These are phyloP conservation scores for Danio jaintianensis DNA, from an alignment of 2,797 vertebrate species.

Conservation along the genomic window DNA sequence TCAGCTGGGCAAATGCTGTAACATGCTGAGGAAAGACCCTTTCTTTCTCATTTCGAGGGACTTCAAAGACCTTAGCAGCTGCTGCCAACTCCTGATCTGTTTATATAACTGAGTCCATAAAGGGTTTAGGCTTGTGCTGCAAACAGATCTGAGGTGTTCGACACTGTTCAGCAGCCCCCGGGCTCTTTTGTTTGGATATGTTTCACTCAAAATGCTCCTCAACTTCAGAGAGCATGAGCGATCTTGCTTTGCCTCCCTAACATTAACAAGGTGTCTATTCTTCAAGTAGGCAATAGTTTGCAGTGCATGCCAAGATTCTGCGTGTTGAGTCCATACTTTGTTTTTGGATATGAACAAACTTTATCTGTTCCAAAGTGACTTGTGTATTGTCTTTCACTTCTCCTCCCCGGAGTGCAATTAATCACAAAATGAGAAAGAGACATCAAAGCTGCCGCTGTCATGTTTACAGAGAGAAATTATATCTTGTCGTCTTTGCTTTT, in stretches of 20 bases:
- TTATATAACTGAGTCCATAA: slow-evolving; percentile 63
- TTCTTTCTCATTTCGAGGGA: slow-evolving; percentile 55
- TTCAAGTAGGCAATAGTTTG: slow-evolving; percentile 19
- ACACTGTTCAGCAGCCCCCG: slow-evolving; percentile 39
- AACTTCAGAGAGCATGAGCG: slow-evolving; percentile 42
- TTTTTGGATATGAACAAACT: not conserved
- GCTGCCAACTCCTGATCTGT: slow-evolving; percentile 53
- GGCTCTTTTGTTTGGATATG: slow-evolving; percentile 55
- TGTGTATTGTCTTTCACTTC: slow-evolving; percentile 46
- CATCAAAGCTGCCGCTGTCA: slow-evolving; percentile 10
- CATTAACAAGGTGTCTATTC: slow-evolving; percentile 35
- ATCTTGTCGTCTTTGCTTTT: slow-evolving; percentile 20
- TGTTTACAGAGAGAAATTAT: slow-evolving; percentile 42
- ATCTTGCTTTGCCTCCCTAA: slow-evolving; percentile 51
- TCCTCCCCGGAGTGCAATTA: slow-evolving; percentile 31
- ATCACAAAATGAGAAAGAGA: slow-evolving; percentile 44
- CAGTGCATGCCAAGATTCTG: slow-evolving; percentile 20
- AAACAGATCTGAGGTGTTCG: slow-evolving; percentile 54
- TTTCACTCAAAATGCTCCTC: slow-evolving; percentile 47
- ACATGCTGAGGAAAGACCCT: slow-evolving; percentile 56
- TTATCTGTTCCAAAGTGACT: slow-evolving; percentile 5
- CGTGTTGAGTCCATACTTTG: not conserved
- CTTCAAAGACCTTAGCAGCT: slow-evolving; percentile 62
- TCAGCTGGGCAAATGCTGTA: slow-evolving; percentile 59
- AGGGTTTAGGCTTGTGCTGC: slow-evolving; percentile 57